Evolutionary conservation across 2,797 vertebrate genomes (phyloP).

Genomic region (Cynopterus sphinx): DNA sequence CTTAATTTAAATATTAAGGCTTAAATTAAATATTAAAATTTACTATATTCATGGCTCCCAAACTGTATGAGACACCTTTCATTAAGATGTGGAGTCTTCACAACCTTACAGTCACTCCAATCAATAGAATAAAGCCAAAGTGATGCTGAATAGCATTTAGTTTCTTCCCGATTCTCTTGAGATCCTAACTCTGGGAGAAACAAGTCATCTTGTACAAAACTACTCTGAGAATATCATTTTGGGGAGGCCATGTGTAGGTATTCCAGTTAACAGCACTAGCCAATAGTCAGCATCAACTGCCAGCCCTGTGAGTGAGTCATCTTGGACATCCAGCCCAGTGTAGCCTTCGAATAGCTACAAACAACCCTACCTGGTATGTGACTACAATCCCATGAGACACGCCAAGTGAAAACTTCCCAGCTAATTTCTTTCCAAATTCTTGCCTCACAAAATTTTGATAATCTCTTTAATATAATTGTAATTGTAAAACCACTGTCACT

Average conservation of each 20-base stretch:
- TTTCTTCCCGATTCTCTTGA: not conserved
- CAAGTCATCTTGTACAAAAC: not conserved
- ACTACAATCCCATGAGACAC: not conserved
- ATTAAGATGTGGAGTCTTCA: not conserved
- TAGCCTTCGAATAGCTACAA: not conserved
- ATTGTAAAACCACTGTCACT: not conserved
- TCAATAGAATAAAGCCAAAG: not conserved
- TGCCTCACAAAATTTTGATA: not conserved
- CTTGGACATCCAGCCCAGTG: not conserved
- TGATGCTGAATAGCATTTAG: not conserved
- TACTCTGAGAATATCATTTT: not conserved
- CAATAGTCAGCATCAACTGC: not conserved
- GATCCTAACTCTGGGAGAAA: not conserved
- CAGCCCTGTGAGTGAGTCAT: not conserved
- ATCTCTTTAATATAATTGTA: not conserved
- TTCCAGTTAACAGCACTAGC: not conserved
- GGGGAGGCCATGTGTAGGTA: not conserved
- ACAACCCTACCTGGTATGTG: not conserved
- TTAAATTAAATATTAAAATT: not conserved
- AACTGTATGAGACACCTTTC: not conserved
- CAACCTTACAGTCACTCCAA: not conserved
- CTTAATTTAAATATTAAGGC: not conserved
- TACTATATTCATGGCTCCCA: not conserved
- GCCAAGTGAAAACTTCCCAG: not conserved
- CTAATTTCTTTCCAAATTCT: not conserved